These are phyloP conservation scores for Ctenoplectra terminalis DNA, from an alignment of 1,140 invertebrate species.

Conservation along the genomic window DNA sequence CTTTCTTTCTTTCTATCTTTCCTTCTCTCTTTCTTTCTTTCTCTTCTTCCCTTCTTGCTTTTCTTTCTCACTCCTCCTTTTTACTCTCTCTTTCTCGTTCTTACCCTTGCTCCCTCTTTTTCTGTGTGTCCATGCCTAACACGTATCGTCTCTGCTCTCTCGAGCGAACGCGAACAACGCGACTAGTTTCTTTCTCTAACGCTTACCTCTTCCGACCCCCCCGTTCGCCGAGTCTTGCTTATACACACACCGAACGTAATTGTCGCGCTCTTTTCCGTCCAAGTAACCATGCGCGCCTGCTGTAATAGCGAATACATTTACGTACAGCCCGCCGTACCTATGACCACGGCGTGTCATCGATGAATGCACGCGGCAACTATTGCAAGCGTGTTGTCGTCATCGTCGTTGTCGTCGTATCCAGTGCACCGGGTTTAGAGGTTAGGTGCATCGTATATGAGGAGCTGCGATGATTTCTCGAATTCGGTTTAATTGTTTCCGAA, in stretches of 20 bases:
- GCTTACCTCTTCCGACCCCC: constrained; percentile 31
- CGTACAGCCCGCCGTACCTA: neutral
- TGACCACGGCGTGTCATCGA: constrained; percentile 41
- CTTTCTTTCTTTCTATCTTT: neutral
- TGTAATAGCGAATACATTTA: constrained; percentile 51
- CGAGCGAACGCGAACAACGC: neutral
- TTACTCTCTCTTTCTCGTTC: constrained; percentile 21
- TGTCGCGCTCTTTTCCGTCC: constrained; percentile 63
- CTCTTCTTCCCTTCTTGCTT: no score
- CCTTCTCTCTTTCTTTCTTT: neutral
- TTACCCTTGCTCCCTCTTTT: constrained; percentile 31
- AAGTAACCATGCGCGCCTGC: constrained; percentile 58
- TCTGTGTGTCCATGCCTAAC: neutral
- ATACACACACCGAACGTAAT: constrained; percentile 47
- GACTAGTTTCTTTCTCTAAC: constrained; percentile 57
- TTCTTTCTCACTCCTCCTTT: constrained; percentile 17
- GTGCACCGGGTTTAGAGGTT: constrained; percentile 53
- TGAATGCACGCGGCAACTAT: constrained; percentile 62
- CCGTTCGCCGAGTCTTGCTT: constrained; percentile 16
- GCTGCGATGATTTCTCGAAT: constrained; percentile 1
- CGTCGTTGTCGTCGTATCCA: constrained; percentile 60
- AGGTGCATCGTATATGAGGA: neutral
- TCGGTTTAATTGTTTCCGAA: neutral
- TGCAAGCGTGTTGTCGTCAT: constrained; percentile 59
- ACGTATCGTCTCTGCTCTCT: constrained; percentile 26